phyloP scores from a whole-genome alignment of 2,888 invertebrate genomes.

The Xiphydria camelus region DNA sequence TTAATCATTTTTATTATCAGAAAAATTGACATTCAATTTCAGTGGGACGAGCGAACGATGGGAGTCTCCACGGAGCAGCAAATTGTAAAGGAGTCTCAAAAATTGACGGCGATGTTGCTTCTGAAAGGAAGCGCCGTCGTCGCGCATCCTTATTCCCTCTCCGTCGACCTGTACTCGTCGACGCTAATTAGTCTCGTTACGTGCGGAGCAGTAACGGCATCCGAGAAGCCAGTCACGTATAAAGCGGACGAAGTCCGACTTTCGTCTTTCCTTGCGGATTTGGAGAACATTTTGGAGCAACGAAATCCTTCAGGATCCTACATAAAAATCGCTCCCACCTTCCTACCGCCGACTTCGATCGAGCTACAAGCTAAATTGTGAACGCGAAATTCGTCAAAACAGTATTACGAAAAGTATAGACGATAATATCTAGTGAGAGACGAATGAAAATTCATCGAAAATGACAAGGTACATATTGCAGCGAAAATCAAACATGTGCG shows the following conservation, averaged over 20 bases:
- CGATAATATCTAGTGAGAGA: no score
- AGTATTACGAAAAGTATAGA: no score
- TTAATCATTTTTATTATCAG: constrained; percentile 11
- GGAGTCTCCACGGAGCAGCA: constrained; percentile 56
- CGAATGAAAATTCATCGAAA: no score
- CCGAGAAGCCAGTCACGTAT: constrained; percentile 31
- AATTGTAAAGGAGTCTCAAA: constrained; percentile 64
- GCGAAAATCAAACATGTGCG: no score
- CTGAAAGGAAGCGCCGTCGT: constrained; percentile 51
- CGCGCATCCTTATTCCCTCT: constrained; percentile 73
- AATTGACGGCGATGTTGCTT: constrained; percentile 62
- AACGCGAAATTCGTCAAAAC: no score
- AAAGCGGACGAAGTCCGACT: constrained; percentile 33
- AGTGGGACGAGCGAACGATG: constrained; percentile 42
- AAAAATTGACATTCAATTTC: constrained; percentile 43
- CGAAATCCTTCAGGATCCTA: constrained; percentile 39
- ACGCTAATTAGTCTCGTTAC: constrained; percentile 40
- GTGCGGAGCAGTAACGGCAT: constrained; percentile 32
- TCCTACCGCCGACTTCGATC: constrained; percentile 28
- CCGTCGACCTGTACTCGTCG: constrained; percentile 64
- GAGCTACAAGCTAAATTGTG: constrained; percentile 46
- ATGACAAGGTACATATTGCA: no score
- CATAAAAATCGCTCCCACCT: constrained; percentile 28
- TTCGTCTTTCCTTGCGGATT: constrained; percentile 27
- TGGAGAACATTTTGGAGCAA: constrained; percentile 37